Evolutionary conservation across 92 coral and sea anemone genomes (phyloP), one percentile per base, ranked within the genome.

Genomic region (Bergia sp.): DNA sequence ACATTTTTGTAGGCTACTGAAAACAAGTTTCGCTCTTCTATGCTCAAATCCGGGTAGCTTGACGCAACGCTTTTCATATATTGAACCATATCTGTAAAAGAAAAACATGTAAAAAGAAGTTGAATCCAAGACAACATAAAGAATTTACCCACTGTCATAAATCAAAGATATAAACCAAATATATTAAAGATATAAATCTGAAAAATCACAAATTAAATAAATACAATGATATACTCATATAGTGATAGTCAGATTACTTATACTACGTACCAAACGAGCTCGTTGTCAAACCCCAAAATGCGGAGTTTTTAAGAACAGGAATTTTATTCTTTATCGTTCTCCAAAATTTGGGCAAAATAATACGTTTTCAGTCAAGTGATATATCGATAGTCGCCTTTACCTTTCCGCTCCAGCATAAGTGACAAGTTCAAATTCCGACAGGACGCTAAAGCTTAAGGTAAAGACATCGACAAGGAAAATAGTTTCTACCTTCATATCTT

Each of bases 1-100:
- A 79, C 82, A 8, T 79, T 79, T 49, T 79, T 79, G 82, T 79
- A 79, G 42, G 82, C 82, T 37, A 79, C 82, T 29, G 82, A 79
- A 45, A 79, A 79, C 58, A 79, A 49, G 39, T 79, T 79, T 79
- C 66, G 82, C 66, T 79, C 82, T 49, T 79, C 82, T 79, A 53
- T 21, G 55, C 37, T 79, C 55, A 79, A 79, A 79, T 10, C 40
- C 7, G 42, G 42, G 40, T 21, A 37, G 39, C 49, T 47, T 58
- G 66, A 50, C 41, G 66, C 82, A 49, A 79, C 66, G 12, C 20
- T 38, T 79, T 79, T 79, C 82, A 50, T 79, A 12, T 79, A 45
- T 10, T 45, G 65, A 49, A 79, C 82, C 82, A 79, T 79, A 79
- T 79, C 82, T 79, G 43, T n/a, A 7, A 7, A 79, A 79, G 43